Evolutionary conservation across 1,140 invertebrate species (phyloP).

Genomic region (Rhagoletis pomonella): DNA sequence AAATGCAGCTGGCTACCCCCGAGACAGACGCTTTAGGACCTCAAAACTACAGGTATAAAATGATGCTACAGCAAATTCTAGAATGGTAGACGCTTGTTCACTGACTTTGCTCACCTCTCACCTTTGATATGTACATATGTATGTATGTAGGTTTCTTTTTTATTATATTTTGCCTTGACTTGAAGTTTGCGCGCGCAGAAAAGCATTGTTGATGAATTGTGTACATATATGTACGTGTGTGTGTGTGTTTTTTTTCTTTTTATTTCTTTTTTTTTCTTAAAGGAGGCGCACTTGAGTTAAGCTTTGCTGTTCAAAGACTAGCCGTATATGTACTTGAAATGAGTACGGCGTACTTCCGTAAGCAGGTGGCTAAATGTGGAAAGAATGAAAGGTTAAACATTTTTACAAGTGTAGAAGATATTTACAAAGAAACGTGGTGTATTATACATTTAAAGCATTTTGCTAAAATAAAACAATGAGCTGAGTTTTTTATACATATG

Average conservation of each 20-base stretch:
- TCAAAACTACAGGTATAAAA: neutral
- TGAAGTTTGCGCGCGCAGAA: neutral
- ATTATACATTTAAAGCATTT: too few species aligned
- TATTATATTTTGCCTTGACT: neutral
- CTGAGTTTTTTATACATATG: too few species aligned
- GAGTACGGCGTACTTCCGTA: neutral
- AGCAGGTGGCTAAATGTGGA: neutral
- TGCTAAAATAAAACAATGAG: too few species aligned
- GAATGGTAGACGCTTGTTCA: neutral
- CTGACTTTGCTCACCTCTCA: slow-evolving; percentile 21
- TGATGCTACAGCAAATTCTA: neutral
- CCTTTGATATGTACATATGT: neutral
- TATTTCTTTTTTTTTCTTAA: slow-evolving; percentile 17
- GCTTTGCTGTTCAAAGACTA: slow-evolving; percentile 9
- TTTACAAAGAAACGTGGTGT: too few species aligned
- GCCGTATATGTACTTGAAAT: neutral
- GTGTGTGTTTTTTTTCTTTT: slow-evolving; percentile 14
- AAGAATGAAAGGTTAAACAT: neutral
- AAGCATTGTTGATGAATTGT: neutral
- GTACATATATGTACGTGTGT: too few species aligned
- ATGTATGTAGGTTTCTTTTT: neutral
- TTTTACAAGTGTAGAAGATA: too few species aligned
- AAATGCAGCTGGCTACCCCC: neutral
- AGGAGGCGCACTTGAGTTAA: neutral
- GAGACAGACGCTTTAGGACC: slow-evolving; percentile 2